Percentiles rank a stretch among this genome's conserved stretches.
phyloP scores from a whole-genome alignment of 2,797 vertebrate genomes.

The Acrossocheilus fasciatus region DNA sequence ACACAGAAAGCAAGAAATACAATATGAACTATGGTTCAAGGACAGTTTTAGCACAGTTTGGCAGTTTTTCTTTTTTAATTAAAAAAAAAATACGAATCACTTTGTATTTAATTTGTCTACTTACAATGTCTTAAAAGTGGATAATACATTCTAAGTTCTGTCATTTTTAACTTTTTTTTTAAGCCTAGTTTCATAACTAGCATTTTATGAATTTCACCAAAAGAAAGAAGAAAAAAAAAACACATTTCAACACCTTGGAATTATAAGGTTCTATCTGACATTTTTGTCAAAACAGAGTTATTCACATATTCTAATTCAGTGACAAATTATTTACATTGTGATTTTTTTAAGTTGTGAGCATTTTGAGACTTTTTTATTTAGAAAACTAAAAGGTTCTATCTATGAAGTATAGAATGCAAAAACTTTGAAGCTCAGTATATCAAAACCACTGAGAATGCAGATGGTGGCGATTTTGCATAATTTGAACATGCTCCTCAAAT shows the following conservation, averaged over 20 bases:
- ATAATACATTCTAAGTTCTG: not conserved
- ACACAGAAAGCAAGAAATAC: not conserved
- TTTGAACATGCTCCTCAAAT: not conserved
- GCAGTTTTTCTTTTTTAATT: not conserved
- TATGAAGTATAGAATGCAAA: too few relatives aligned
- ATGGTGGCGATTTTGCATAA: not conserved
- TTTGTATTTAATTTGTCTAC: not conserved
- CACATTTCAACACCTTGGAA: too few relatives aligned
- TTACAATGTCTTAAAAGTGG: not conserved
- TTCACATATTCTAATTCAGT: too few relatives aligned
- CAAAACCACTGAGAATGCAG: not conserved
- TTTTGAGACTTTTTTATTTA: too few relatives aligned
- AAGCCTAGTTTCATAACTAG: not conserved
- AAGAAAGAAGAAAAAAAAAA: not conserved
- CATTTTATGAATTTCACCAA: not conserved
- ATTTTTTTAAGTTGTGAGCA: too few relatives aligned
- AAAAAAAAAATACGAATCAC: too few relatives aligned
- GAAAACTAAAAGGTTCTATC: too few relatives aligned
- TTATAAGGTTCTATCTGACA: too few relatives aligned
- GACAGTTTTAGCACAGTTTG: not conserved
- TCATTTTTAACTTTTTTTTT: not conserved
- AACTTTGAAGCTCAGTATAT: not conserved
- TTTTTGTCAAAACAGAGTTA: too few relatives aligned
- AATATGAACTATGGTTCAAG: not conserved
- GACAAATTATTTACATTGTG: too few relatives aligned